These are phyloP conservation scores for Marisa cornuarietis DNA, from an alignment of 1,140 invertebrate species.

Conservation along the genomic window DNA sequence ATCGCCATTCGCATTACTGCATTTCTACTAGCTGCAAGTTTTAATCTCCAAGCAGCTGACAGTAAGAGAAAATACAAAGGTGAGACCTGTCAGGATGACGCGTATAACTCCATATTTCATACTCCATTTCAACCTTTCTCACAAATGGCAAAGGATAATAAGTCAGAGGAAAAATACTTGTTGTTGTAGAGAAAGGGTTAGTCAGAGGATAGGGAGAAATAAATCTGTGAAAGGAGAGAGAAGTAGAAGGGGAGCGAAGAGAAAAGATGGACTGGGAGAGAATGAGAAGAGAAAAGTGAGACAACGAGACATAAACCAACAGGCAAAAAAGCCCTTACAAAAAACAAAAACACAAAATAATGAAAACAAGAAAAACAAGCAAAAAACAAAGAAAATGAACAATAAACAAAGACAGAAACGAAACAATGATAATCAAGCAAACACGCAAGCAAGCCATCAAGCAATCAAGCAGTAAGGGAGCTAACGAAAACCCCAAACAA, in stretches of 20 bases:
- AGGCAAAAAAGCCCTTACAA: no score
- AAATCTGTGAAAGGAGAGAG: not conserved
- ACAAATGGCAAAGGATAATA: not conserved
- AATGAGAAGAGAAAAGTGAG: not conserved
- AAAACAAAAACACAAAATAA: no score
- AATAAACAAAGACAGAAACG: no score
- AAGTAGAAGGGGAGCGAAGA: not conserved
- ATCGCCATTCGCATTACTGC: not conserved
- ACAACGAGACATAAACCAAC: no score
- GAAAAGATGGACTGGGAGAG: not conserved
- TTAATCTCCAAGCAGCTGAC: not conserved
- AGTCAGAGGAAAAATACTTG: not conserved
- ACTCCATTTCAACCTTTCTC: not conserved
- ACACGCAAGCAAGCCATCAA: no score
- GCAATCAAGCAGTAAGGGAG: no score
- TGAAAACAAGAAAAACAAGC: no score
- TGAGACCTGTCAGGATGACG: not conserved
- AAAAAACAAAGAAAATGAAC: no score
- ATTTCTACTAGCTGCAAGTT: not conserved
- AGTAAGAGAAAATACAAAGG: no score
- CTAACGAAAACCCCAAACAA: no score
- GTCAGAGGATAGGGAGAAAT: constrained; percentile 17
- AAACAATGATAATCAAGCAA: no score
- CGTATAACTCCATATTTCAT: not conserved
- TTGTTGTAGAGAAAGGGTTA: constrained; percentile 5